Base-by-base conservation (phyloP, 2,113 vertebrate genomes). In the Plotosus lineatus region DNA sequence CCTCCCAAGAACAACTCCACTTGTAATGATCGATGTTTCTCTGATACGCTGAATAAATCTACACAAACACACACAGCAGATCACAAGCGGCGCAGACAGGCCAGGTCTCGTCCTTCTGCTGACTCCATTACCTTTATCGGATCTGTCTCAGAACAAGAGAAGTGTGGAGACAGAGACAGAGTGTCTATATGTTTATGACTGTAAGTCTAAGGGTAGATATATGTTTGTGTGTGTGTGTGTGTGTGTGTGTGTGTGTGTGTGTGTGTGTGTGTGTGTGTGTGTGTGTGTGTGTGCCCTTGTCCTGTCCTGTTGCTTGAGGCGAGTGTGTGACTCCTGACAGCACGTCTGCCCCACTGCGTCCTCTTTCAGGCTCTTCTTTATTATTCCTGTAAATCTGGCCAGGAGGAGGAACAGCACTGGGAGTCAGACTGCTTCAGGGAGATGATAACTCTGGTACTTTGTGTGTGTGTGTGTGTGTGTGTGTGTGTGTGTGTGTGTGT, bases 61-160 rank as follows among this genome's bases (percentile, higher is more conserved):
- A 53, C 82, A 78, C 33, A 74, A 40, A 51, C 31, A 56, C 31
- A 51, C 58, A 33, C 73, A 31, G 55, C 15, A 74, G 40, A 63
- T 69, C 51, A 80, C 40, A n/a, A 74, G 72, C 31, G 21, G 46
- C 36, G 17, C 26, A 76, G 7, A 56, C 66, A 78, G 81, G 60
- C 73, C 77, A 58, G 58, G 55, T 69, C 50, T n/a, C 53, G 73
- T 80, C 78, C 82, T 80, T 84, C 42, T 19, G 3, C 75, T 31
- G 73, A 77, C 82, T 80, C 75, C 56, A 23, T 48, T 6, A 19
- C 42, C 61, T 78, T 78, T 66, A 79, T 84, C 63, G 53, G 31
- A 53, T 78, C 46, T 66, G 28, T 2, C 46, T 66, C 44, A 88
- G 88, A 89, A 88, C 76, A 88, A 88, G 86, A 14, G n/a, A 33